A percentile compares a stretch with the other conserved stretches of the same genome.
phyloP scores from a whole-genome alignment of 2,797 vertebrate species.

The Spea hammondii region DNA sequence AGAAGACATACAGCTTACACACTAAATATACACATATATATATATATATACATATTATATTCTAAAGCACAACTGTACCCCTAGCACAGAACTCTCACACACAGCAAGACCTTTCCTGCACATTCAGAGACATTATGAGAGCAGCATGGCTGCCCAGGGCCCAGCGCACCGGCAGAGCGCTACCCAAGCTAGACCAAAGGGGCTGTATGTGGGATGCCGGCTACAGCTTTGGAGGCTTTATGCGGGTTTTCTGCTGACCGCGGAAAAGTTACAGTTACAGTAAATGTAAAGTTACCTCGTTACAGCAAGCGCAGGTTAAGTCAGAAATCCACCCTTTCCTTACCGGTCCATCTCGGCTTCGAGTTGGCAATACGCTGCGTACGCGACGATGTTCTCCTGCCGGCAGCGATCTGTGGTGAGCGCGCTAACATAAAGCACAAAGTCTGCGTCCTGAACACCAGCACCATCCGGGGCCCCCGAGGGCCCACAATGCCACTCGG shows the following conservation, averaged over 20 bases:
- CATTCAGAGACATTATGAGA: too few species aligned
- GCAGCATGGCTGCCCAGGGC: too few species aligned
- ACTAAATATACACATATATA: neutral
- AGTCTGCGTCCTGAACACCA: constrained; percentile 84
- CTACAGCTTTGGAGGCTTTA: too few species aligned
- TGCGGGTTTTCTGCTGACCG: neutral
- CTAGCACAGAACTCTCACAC: too few species aligned
- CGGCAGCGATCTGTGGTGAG: constrained; percentile 90
- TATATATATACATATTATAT: too few species aligned
- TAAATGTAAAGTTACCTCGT: too few species aligned
- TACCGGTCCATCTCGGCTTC: constrained; percentile 92
- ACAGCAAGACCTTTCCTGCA: too few species aligned
- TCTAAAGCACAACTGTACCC: too few species aligned
- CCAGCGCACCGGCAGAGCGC: too few species aligned
- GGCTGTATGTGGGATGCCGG: too few species aligned
- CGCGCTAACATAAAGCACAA: constrained; percentile 90
- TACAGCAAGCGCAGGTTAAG: too few species aligned
- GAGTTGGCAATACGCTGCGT: constrained; percentile 96
- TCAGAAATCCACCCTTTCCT: neutral
- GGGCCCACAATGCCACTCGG: constrained; percentile 76
- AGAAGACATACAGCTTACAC: neutral
- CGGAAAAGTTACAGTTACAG: neutral
- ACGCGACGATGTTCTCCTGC: constrained; percentile 94
- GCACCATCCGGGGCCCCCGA: constrained; percentile 75
- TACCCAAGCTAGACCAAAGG: too few species aligned